Conservation (phyloP, 2,797 vertebrate genomes). For the Melanotaenia nigrans region DNA sequence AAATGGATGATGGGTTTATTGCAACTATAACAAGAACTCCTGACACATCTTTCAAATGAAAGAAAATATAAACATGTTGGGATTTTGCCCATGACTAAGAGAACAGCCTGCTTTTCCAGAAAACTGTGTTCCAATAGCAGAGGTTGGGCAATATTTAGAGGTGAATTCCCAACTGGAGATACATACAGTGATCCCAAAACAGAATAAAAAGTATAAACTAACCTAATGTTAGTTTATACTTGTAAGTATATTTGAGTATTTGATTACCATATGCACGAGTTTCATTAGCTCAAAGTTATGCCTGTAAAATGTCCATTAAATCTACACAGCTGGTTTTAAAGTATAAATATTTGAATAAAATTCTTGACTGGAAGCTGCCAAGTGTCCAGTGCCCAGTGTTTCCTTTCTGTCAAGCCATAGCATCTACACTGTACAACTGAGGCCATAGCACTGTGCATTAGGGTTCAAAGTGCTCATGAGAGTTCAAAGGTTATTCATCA, state of each 20-base stretch:
- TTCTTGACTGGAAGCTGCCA: not conserved
- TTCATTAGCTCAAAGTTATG: not conserved
- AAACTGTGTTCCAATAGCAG: not conserved
- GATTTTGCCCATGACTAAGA: not conserved
- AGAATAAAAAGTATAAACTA: conserved; percentile 13
- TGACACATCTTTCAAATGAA: no score
- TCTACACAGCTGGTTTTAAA: conserved; percentile 16
- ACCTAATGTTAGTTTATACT: no score
- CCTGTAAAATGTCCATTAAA: conserved; percentile 27
- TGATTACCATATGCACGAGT: not conserved
- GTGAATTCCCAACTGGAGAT: conserved; percentile 47
- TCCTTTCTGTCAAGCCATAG: not conserved
- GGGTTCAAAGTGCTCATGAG: not conserved
- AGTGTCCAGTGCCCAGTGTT: not conserved
- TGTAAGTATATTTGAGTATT: no score
- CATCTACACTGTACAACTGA: not conserved
- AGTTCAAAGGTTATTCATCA: no score
- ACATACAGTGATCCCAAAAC: not conserved
- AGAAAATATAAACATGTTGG: no score
- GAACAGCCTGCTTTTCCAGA: conserved; percentile 9
- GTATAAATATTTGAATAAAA: conserved; percentile 20
- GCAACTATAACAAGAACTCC: no score
- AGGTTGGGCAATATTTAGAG: not conserved
- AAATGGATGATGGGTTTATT: no score
- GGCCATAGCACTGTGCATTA: not conserved